Base-by-base conservation (phyloP, 2,797 vertebrate species). In the Pangasius djambal region DNA sequence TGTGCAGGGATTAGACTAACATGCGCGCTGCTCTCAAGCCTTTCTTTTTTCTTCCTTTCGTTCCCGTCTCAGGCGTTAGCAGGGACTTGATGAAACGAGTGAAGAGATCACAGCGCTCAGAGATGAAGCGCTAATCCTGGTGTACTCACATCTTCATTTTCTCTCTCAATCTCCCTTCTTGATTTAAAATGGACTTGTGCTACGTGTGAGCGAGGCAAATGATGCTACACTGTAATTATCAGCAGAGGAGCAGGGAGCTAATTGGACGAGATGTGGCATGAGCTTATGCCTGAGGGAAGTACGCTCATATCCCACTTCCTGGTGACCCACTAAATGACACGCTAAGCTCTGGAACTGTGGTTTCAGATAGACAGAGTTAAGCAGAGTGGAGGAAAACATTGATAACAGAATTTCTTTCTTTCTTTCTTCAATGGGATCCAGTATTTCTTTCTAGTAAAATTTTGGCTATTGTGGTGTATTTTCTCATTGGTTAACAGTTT, bases 191-290 rank as follows among this genome's bases (percentile, higher is more conserved):
- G 12, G 57, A 63, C 28, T 78, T 55, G 28, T 78, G 75, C 18
- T 37, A 37, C 2, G 9, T 83, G 22, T 44, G 20, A 83, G 69
- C 88, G 50, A 88, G 83, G 59, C 83, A 65, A 59, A 83, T 55
- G 61, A 77, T 69, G 63, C 92, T 94, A 91, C 92, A 85, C 91
- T 87, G 92, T 92, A 94, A 95, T 95, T 95, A 95, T 94, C 94
- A 95, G 90, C 89, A 90, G 91, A 89, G 94, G 93, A 94, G 95
- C 93, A 92, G 91, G 92, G 94, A 95, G 93, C 93, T 96, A 94
- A 97, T 96, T 95, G 94, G 94, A 94, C 94, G 93, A 95, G 94
- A 96, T 95, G 94, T 96, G 94, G 95, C 94, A 94, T 96, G 95
- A 83, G 59, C 37, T 8, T 63, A 95, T 92, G 93, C 95, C 94